Percentiles rank a stretch among this genome's conserved stretches.
Evolutionary conservation across 2,797 vertebrate genomes (phyloP).

Genomic region (Thaleichthys pacificus): DNA sequence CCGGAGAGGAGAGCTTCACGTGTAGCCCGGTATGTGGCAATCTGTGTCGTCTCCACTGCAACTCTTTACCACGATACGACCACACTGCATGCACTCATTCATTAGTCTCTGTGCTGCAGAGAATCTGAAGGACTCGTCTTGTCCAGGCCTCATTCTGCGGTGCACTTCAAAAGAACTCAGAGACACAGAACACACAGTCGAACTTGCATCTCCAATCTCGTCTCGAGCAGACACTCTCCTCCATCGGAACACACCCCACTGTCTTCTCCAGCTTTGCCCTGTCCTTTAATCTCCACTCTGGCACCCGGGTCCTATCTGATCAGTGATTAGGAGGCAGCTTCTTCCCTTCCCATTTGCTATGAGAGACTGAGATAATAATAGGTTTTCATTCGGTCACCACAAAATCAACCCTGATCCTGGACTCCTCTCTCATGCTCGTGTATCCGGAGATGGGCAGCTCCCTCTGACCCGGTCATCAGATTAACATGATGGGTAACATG

Average conservation of each 20-base stretch:
- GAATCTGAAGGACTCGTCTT: too few relatives aligned
- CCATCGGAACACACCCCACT: neutral
- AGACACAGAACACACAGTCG: too few relatives aligned
- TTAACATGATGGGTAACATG: constrained; percentile 44
- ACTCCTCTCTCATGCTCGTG: too few relatives aligned
- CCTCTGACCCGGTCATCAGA: constrained; percentile 33
- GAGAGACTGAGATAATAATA: constrained; percentile 27
- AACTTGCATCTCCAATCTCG: too few relatives aligned
- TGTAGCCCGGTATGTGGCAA: too few relatives aligned
- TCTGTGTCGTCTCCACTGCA: too few relatives aligned
- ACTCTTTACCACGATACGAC: too few relatives aligned
- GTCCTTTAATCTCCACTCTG: constrained; percentile 9
- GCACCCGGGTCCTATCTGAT: constrained; percentile 37
- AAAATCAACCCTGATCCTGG: neutral
- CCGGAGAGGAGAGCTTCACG: too few relatives aligned
- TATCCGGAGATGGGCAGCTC: constrained; percentile 16
- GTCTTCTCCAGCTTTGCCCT: constrained; percentile 15
- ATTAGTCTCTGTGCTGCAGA: too few relatives aligned
- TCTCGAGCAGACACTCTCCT: neutral
- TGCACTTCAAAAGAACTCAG: too few relatives aligned
- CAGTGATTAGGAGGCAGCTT: constrained; percentile 49
- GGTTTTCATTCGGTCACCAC: neutral
- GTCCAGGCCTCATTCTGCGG: too few relatives aligned
- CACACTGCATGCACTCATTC: too few relatives aligned
- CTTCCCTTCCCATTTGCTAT: constrained; percentile 23